A percentile compares a stretch with the other conserved stretches of the same genome.
Conservation (phyloP, 2,888 invertebrate species). For the Cetonia aurata region DNA sequence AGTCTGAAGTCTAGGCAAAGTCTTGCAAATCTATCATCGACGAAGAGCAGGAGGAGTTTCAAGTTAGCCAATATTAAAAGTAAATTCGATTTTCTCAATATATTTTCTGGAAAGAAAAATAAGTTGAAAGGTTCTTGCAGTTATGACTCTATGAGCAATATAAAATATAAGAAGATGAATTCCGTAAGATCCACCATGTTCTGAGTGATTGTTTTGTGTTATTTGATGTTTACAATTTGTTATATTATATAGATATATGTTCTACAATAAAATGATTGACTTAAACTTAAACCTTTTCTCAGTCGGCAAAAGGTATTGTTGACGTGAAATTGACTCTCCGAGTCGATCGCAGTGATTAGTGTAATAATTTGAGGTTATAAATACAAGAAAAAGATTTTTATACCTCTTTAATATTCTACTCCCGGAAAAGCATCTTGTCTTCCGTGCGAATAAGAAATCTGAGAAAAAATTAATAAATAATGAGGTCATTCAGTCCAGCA, state of each 20-base stretch:
- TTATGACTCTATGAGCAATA: slow-evolving; percentile 39
- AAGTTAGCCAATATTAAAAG: slow-evolving; percentile 41
- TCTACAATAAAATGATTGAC: slow-evolving; percentile 14
- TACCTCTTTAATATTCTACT: too few relatives aligned
- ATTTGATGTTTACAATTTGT: slow-evolving; percentile 17
- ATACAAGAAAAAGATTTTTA: too few relatives aligned
- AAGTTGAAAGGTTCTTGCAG: slow-evolving; percentile 41
- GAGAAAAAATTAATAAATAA: too few relatives aligned
- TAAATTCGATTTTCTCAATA: slow-evolving; percentile 42
- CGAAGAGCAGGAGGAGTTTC: slow-evolving; percentile 41
- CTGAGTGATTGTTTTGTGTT: slow-evolving; percentile 9
- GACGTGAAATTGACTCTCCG: too few relatives aligned
- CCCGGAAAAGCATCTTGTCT: too few relatives aligned
- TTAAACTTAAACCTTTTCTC: too few relatives aligned
- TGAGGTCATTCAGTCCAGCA: too few relatives aligned
- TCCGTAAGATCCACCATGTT: slow-evolving; percentile 42
- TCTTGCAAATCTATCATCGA: slow-evolving; percentile 12
- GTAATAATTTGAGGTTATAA: too few relatives aligned
- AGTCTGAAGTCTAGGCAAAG: slow-evolving; percentile 28
- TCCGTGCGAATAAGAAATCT: too few relatives aligned
- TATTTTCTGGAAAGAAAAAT: slow-evolving; percentile 29
- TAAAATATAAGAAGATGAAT: slow-evolving; percentile 46
- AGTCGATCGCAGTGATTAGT: background rate
- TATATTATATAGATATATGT: slow-evolving; percentile 32
- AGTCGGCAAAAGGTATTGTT: too few relatives aligned